Base-by-base conservation (phyloP, 2,113 vertebrate species). In the Clinocottus analis region DNA sequence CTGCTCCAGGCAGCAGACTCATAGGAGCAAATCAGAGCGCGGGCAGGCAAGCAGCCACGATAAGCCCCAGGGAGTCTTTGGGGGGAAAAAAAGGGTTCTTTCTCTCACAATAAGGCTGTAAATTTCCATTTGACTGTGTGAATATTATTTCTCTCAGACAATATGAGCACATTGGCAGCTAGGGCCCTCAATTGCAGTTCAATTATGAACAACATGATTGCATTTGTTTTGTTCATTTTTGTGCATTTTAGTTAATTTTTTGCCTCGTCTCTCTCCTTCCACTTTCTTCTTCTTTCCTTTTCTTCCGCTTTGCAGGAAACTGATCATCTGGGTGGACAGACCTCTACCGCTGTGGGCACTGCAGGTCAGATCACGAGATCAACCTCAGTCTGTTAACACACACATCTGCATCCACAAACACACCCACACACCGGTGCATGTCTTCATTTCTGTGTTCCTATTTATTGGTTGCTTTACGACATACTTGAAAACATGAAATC, bases 311-410 rank as follows among this genome's bases (percentile, higher is more conserved):
- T 78, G 19, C 65, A 96, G 96, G 96, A 95, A 94, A 51, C 91
- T 95, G 39, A 96, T 96, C 84, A 95, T 96, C 88, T 96, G 95
- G 96, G 96, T 96, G 90, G 95, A 96, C 55, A 93, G 96, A 79
- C 95, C 95, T 60, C 90, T 96, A 29, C 94, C 95, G 37, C 93
- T 96, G 72, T 96, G 96, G 96, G 94, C 92, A 8, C 90, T 96
- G 64, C 96, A 96, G 95, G 96, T 96, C 80, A 95, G 92, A 69
- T 55, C 72, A 59, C 51, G 10, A 47, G 45, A 45, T 45, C 43
- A 45, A 47, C 45, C 35, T 67, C 21, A 3, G 23, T 64, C 59
- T 84, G 17, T 75, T 69, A 43, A 67, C 68, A 67, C 58, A 59
- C 27, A 75, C 53, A 51, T 62, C 65, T 60, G n/a, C 64, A 67